Conservation (phyloP, 2,888 invertebrate species). For the Pyrgus malvae region DNA sequence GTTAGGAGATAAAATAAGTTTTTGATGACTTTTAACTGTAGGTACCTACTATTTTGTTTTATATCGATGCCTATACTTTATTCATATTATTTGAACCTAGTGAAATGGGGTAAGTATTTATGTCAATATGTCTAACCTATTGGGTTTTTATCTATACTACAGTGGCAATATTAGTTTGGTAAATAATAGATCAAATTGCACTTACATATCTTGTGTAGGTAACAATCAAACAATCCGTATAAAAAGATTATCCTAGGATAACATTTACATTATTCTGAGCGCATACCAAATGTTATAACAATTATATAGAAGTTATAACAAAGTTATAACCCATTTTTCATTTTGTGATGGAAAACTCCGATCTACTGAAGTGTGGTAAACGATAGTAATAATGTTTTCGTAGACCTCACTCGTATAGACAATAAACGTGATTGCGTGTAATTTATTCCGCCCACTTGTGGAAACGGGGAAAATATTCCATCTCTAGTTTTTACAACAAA, state of each 20-base stretch:
- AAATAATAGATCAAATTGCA: no score
- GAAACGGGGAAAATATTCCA: background rate
- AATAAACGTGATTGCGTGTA: constrained; percentile 5
- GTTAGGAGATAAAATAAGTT: no score
- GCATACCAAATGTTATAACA: background rate
- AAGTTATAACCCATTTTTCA: background rate
- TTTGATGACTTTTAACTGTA: no score
- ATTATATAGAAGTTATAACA: background rate
- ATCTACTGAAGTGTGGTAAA: background rate
- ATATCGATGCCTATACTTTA: no score
- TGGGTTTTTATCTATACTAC: no score
- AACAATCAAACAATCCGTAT: no score
- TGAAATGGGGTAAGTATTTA: no score
- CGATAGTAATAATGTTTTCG: background rate
- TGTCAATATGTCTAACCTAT: no score
- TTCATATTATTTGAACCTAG: no score
- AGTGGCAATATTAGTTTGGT: no score
- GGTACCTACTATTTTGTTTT: no score
- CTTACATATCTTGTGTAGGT: no score
- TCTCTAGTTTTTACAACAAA: constrained; percentile 6
- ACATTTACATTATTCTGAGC: background rate
- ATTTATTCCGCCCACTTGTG: constrained; percentile 8
- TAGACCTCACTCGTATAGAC: background rate
- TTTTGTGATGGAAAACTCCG: background rate
- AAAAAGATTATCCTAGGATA: background rate